phyloP scores from a whole-genome alignment of 2,888 invertebrate genomes.

The Thysanoteuthis rhombus region DNA sequence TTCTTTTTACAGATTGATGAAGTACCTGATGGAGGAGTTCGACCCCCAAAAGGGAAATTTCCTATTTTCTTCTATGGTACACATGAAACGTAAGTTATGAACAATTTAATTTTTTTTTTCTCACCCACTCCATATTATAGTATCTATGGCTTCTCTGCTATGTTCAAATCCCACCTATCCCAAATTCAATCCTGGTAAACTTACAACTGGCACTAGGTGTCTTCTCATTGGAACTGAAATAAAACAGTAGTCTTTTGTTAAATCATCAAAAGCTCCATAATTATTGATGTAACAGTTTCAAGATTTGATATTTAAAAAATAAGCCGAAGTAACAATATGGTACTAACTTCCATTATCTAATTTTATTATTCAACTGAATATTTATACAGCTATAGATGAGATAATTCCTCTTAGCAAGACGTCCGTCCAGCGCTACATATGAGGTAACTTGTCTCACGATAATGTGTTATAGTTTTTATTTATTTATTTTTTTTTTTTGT shows the following conservation, averaged over 20 bases:
- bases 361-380: no score
- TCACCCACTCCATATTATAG: not conserved
- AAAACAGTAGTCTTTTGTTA: not conserved
- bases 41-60: slow-evolving; percentile 65
- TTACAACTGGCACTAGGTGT: not conserved
- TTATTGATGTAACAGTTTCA: not conserved
- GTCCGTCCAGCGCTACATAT: no score
- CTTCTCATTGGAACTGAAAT: not conserved
- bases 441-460: no score
- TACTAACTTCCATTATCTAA: no score
- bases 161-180: not conserved
- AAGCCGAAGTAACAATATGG: not conserved
- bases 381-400: no score
- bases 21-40: slow-evolving; percentile 52
- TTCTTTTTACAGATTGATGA: slow-evolving; percentile 65
- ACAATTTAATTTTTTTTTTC: not conserved
- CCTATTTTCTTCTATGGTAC: slow-evolving; percentile 92
- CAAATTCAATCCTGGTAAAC: not conserved
- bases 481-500: no score
- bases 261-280: not conserved
- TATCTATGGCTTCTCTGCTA: not conserved
- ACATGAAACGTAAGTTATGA: slow-evolving; percentile 85
- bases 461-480: no score
- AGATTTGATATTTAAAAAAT: not conserved
- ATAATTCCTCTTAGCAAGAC: no score